phyloP scores from a whole-genome alignment of 2,113 vertebrate genomes.

The Variabilichromis moorii region DNA sequence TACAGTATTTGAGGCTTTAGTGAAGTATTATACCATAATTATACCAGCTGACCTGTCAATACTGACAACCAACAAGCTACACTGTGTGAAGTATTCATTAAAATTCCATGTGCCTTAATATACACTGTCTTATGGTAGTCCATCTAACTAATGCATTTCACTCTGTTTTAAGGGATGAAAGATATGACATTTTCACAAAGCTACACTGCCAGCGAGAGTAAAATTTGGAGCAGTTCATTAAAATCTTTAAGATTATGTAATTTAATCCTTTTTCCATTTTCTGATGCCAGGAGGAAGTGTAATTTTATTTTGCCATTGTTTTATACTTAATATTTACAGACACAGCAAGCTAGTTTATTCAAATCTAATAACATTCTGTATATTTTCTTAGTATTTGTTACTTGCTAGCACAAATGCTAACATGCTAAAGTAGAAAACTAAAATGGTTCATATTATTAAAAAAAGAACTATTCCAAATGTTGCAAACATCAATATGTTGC shows the following conservation, averaged over 20 bases:
- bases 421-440: neutral
- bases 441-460: neutral
- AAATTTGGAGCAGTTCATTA: neutral
- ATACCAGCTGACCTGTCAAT: neutral
- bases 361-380: neutral
- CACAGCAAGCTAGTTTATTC: neutral
- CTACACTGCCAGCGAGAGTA: neutral
- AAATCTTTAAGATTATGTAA: neutral
- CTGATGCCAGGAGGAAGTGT: neutral
- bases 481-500: neutral
- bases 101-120: neutral
- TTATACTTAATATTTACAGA: neutral
- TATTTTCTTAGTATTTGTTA: neutral
- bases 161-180: neutral
- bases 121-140: neutral
- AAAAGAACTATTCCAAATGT: neutral
- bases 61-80: neutral
- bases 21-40: neutral
- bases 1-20: neutral
- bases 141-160: fast-evolving
- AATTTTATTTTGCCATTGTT: neutral
- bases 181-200: neutral
- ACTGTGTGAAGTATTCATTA: neutral
- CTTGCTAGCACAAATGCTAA: neutral
- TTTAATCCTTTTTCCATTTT: neutral